Percentiles rank a stretch among this genome's conserved stretches.
Evolutionary conservation across 64 coral and sea anemone species (phyloP).

Genomic region (Porites australiensis): DNA sequence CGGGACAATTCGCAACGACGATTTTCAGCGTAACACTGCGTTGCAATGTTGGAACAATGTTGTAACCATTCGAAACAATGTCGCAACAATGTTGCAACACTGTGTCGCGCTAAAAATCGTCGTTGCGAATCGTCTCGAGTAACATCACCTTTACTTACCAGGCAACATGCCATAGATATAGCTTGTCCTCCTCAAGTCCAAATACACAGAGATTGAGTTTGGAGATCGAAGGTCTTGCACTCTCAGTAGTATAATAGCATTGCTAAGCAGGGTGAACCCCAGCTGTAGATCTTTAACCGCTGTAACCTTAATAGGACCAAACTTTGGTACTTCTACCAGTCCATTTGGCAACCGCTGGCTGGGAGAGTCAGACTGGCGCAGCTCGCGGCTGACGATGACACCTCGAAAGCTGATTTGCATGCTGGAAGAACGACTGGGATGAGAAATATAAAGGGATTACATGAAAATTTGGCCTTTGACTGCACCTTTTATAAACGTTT

Average conservation of each 20-base stretch:
- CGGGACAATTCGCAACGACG: too few species aligned
- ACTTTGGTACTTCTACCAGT: conserved; percentile 69
- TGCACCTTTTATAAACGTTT: not conserved
- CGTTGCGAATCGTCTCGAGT: too few species aligned
- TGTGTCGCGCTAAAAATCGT: too few species aligned
- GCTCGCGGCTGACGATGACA: conserved; percentile 62
- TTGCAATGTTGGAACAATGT: too few species aligned
- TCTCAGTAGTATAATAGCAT: conserved; percentile 65
- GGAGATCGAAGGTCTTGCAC: conserved; percentile 74
- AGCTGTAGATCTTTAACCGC: conserved; percentile 67
- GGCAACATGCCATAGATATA: conserved; percentile 79
- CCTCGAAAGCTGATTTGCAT: conserved; percentile 78
- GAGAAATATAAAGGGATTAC: not conserved
- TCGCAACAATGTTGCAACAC: too few species aligned
- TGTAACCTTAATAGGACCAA: conserved; percentile 60
- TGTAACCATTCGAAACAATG: too few species aligned
- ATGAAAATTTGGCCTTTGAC: not conserved
- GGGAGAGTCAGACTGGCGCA: conserved; percentile 62
- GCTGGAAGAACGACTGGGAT: not conserved
- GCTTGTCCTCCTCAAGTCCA: conserved; percentile 73
- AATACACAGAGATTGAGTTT: conserved; percentile 80
- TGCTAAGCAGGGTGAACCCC: conserved; percentile 59
- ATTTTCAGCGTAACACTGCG: too few species aligned
- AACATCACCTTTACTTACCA: conserved; percentile 37
- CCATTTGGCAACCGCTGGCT: conserved; percentile 60